phyloP scores from a whole-genome alignment of 2,797 vertebrate species.

The Nothura maculosa region DNA sequence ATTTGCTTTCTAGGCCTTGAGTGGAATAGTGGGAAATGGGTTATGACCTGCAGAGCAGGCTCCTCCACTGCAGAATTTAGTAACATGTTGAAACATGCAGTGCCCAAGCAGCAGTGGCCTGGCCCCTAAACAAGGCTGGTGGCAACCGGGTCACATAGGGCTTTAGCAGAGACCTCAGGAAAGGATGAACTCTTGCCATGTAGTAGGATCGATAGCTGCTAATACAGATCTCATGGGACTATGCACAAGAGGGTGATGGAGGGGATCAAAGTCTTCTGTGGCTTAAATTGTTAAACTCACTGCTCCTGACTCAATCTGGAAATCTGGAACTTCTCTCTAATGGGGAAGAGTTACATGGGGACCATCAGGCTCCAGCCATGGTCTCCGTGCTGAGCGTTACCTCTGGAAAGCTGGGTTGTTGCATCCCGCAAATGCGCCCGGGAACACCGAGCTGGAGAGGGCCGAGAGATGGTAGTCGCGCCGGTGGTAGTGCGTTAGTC shows the following conservation, averaged over 20 bases:
- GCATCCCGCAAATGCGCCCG: conserved; percentile 12
- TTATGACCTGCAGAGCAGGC: too few relatives aligned
- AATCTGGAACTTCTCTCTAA: not conserved
- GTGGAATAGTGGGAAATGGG: not conserved
- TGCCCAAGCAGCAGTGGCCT: not conserved
- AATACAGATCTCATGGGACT: too few relatives aligned
- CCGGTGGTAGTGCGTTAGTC: conserved; percentile 47
- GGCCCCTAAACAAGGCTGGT: not conserved
- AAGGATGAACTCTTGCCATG: too few relatives aligned
- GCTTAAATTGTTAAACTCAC: not conserved
- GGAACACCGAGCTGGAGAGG: conserved; percentile 30
- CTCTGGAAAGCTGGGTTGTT: conserved; percentile 52
- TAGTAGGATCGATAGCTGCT: not conserved
- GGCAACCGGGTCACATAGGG: not conserved
- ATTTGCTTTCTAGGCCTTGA: not conserved
- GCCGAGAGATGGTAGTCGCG: conserved; percentile 38
- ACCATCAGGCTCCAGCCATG: too few relatives aligned
- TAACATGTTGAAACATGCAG: too few relatives aligned
- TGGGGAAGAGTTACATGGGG: too few relatives aligned
- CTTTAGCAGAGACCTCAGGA: not conserved
- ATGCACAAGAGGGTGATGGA: not conserved
- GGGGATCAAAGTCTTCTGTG: accelerated
- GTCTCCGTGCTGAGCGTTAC: not conserved
- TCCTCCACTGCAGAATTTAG: too few relatives aligned
- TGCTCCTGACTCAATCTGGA: not conserved